Evolutionary conservation across 2,113 vertebrate genomes (phyloP).

Genomic region (Prinia subflava): DNA sequence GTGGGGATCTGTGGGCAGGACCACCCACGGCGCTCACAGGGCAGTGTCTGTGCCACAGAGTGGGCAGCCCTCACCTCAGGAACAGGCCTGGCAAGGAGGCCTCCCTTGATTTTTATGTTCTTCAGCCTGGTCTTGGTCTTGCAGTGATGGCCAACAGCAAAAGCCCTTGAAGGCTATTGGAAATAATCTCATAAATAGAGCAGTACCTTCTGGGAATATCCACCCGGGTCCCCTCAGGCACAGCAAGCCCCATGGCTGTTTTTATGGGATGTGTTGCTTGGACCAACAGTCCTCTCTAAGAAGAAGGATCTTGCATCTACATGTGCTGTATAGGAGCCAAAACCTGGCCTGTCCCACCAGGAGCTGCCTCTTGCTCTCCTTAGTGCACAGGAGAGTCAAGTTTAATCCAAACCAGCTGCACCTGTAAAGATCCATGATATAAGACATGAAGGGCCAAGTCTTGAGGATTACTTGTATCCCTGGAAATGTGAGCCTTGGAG

Average conservation of each 20-base stretch:
- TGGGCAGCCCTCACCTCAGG: neutral
- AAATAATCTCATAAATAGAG: neutral
- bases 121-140: neutral
- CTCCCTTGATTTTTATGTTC: neutral
- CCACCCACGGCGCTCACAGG: rapidly evolving
- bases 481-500: neutral
- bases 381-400: rapidly evolving
- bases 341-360: neutral
- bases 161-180: neutral
- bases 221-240: rapidly evolving
- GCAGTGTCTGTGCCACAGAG: neutral
- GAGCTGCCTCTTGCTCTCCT: neutral
- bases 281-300: neutral
- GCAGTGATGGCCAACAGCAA: neutral
- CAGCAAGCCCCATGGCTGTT: neutral
- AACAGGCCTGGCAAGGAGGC: neutral
- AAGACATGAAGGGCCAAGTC: neutral
- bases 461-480: neutral
- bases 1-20: neutral
- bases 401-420: neutral
- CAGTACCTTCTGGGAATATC: rapidly evolving
- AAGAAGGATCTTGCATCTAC: neutral
- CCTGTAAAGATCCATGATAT: neutral
- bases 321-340: neutral
- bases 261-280: neutral